These are phyloP conservation scores for Hapalemur alaotrensis DNA, from an alignment of 2,797 vertebrate genomes.

Conservation along the genomic window DNA sequence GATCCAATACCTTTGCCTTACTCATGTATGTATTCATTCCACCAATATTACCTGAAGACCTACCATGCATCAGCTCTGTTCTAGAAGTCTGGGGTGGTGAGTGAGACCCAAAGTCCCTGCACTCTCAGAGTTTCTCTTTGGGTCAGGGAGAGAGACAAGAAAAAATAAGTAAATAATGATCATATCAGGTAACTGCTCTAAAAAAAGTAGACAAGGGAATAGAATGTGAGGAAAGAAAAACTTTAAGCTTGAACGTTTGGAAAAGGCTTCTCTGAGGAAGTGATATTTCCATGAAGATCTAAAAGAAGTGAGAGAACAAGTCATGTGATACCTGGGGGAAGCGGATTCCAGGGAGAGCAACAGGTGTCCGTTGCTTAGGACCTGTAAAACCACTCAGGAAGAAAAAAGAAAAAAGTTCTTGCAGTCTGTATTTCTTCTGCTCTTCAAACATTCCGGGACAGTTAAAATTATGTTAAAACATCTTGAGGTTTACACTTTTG, in stretches of 20 bases:
- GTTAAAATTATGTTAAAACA: slow-evolving; percentile 14
- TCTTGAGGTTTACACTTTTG: neutral
- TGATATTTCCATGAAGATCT: neutral
- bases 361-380: neutral
- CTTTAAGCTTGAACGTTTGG: neutral
- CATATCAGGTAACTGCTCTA: neutral
- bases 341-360: neutral
- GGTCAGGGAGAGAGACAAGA: neutral
- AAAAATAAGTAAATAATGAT: neutral
- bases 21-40: neutral
- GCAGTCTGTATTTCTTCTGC: neutral
- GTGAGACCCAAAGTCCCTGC: neutral
- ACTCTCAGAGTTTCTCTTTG: neutral
- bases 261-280: neutral
- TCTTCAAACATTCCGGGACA: neutral
- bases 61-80: neutral
- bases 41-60: neutral
- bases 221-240: neutral
- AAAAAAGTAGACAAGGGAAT: neutral
- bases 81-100: neutral
- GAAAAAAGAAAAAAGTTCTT: neutral
- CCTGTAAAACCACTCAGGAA: neutral
- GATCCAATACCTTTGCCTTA: neutral
- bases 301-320: neutral
- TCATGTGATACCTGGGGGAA: neutral